phyloP scores from a whole-genome alignment of 2,113 vertebrate genomes.

The Propithecus coquereli region DNA sequence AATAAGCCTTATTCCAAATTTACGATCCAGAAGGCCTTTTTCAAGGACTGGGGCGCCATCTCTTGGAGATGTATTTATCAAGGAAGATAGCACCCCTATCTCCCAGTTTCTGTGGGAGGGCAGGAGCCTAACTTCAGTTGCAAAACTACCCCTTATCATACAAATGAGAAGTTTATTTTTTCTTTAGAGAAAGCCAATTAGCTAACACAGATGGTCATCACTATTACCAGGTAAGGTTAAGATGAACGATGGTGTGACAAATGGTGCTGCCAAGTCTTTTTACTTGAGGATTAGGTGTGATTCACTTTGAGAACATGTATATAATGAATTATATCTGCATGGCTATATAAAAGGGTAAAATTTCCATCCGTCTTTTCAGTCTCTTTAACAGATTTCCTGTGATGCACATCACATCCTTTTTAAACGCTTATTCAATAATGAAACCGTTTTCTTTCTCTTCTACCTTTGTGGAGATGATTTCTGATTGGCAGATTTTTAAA shows the following conservation, averaged over 20 bases:
- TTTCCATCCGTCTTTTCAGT: background rate
- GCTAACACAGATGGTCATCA: background rate
- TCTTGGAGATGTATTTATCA: background rate
- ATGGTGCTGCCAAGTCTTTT: background rate
- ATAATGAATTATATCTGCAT: background rate
- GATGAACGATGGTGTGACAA: background rate
- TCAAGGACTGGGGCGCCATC: background rate
- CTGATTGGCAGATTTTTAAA: background rate
- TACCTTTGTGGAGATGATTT: background rate
- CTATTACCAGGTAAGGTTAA: background rate
- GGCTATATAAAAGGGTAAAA: accelerated
- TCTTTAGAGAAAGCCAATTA: background rate
- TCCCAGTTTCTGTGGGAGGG: background rate
- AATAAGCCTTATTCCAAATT: background rate
- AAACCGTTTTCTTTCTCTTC: background rate
- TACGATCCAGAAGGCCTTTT: background rate
- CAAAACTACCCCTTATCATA: accelerated
- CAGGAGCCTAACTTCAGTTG: background rate
- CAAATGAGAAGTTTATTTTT: background rate
- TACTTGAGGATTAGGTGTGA: background rate
- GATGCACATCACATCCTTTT: background rate
- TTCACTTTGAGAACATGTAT: background rate
- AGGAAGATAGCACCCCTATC: accelerated
- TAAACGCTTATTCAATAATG: background rate
- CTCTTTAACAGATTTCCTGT: background rate